Percentiles rank a stretch among this genome's conserved stretches.
Evolutionary conservation across 2,797 vertebrate species (phyloP).

Genomic region (Chelmon rostratus): DNA sequence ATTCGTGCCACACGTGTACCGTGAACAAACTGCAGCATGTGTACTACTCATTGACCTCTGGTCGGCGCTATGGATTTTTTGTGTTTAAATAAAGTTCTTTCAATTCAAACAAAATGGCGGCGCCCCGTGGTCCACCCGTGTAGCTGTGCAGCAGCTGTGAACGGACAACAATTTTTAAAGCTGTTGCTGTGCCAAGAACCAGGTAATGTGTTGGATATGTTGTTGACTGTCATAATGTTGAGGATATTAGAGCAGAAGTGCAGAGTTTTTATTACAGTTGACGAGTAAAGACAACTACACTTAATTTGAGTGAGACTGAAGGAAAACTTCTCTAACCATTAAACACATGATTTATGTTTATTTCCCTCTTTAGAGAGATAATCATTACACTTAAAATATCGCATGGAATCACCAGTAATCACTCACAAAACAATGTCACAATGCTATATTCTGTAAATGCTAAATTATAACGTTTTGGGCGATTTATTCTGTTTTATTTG

Average conservation of each 20-base stretch:
- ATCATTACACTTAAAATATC: neutral
- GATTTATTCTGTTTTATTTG: neutral
- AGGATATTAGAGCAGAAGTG: too few species aligned
- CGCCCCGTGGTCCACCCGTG: conserved; percentile 23
- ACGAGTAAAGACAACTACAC: neutral
- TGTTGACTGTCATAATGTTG: neutral
- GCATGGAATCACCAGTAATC: neutral
- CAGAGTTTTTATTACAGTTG: neutral
- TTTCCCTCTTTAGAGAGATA: neutral
- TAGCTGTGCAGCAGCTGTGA: neutral
- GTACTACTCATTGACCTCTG: neutral
- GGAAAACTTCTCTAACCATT: neutral
- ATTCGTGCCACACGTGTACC: too few species aligned
- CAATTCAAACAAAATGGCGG: conserved; percentile 79
- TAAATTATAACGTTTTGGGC: neutral
- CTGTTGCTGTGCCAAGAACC: neutral
- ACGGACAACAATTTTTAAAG: neutral
- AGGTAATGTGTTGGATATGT: conserved; percentile 28
- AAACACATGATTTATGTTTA: neutral
- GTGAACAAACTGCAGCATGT: neutral
- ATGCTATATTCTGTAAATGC: neutral
- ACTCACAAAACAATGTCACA: neutral
- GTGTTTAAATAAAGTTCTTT: conserved; percentile 65
- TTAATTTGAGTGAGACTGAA: neutral
- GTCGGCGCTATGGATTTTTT: neutral